Evolutionary conservation across 2,113 vertebrate species (phyloP), one percentile per base, ranked within the genome.

Genomic region (Cariama cristata): DNA sequence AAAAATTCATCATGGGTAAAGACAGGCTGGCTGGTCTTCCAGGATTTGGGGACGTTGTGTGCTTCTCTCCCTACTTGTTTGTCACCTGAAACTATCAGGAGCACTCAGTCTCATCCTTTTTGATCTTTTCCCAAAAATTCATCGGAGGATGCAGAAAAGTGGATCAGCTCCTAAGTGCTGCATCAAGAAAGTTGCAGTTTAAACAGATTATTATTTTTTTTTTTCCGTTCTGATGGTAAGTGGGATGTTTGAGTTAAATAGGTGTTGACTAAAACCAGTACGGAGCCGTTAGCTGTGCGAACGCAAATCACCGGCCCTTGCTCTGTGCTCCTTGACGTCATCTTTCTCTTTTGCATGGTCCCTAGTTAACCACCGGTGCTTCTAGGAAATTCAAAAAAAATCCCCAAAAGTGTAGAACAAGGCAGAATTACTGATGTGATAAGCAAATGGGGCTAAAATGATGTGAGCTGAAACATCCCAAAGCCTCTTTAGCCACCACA

Each of bases 121-220:
- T 95, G 59, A 84, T 95, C 80, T 84, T 42, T 60, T 74, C 52
- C 68, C n/a, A 11, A n/a, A 90, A 87, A 87, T 23, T 79, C 86
- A 33, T 63, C 0, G 4, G 72, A 89, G 68, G 76, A 84, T 50
- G 63, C 75, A 33, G 76, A 62, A 87, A 91, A 93, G 20, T 72
- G 84, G 89, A 91, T 86, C 84, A 91, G 60, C 28, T 71, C 72
- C 67, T 84, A 27, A 74, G 38, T 0, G 2, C 68, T 28, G 24
- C 26, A 28, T 49, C 20, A 20, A 58, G 64, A 33, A 93, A 79
- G 26, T 9, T 75, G 60, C 59, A 16, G 45, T 35, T 96, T 75
- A 73, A 96, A 74, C 32, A 62, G 49, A 6, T 68, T 68, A 38
- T 33, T 7, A 8, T 9, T 33, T 74, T 52, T 53, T 19, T 44